A percentile compares a stretch with the other conserved stretches of the same genome.
phyloP scores from a whole-genome alignment of 2,888 invertebrate species.

The Pimpla rufipes region DNA sequence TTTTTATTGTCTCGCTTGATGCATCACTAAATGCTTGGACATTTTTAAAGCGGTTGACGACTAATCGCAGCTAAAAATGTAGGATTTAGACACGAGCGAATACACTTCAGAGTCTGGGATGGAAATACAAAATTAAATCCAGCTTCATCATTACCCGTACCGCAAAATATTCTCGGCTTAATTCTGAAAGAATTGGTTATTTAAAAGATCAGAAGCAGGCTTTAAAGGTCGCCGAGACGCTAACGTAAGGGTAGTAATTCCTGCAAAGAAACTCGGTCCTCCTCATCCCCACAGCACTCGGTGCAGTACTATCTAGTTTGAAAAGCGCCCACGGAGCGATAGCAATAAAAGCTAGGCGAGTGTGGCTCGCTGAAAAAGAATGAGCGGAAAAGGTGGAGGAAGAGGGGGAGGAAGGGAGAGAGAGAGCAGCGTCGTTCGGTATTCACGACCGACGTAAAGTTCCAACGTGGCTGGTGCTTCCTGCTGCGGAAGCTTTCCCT shows the following conservation, averaged over 20 bases:
- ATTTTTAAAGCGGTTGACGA: no score
- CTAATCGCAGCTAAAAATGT: no score
- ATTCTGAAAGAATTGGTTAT: not conserved
- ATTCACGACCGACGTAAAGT: slow-evolving; percentile 57
- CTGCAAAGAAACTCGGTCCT: not conserved
- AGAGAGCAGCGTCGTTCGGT: slow-evolving; percentile 36
- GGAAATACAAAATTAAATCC: not conserved
- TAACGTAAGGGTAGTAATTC: slow-evolving; percentile 2
- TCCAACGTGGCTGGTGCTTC: slow-evolving; percentile 36
- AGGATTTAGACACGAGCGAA: no score
- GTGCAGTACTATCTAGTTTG: slow-evolving; percentile 17
- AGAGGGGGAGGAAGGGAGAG: not conserved
- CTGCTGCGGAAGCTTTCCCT: slow-evolving; percentile 33
- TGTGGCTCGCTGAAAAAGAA: slow-evolving; percentile 28
- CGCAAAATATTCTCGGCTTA: not conserved
- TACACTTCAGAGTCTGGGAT: not conserved
- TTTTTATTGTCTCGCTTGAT: no score
- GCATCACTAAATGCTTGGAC: no score
- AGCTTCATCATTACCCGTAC: not conserved
- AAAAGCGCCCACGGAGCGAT: slow-evolving; percentile 48
- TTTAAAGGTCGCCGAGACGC: not conserved
- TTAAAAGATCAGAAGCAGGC: not conserved
- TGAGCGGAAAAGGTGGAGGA: not conserved
- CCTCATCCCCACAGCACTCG: slow-evolving; percentile 5
- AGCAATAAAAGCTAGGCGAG: slow-evolving; percentile 49